These are phyloP conservation scores for Oscheius sp. DNA, from an alignment of 2,888 invertebrate species.

Conservation along the genomic window DNA sequence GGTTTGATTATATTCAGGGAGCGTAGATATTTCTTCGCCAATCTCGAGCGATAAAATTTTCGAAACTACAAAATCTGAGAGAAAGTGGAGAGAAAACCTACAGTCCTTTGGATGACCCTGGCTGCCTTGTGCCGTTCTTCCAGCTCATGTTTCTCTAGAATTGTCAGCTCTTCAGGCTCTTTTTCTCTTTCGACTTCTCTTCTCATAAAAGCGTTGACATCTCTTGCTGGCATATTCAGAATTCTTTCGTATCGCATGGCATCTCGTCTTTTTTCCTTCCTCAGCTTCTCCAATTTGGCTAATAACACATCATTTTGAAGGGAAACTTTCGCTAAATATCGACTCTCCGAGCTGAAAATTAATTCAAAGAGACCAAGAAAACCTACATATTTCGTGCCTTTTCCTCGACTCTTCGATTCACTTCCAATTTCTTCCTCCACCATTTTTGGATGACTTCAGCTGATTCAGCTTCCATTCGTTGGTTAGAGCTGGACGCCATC, in stretches of 20 bases:
- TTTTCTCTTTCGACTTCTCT: not conserved
- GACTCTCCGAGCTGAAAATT: not conserved
- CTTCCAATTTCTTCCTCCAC: constrained; percentile 25
- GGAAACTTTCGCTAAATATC: not conserved
- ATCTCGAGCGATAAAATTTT: not conserved
- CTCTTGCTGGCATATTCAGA: constrained; percentile 24
- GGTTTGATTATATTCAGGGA: constrained; percentile 6
- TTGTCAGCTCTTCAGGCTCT: not conserved
- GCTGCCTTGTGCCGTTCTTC: constrained; percentile 17
- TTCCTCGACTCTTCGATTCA: not conserved
- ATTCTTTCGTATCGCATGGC: constrained; percentile 17
- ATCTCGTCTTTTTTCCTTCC: constrained; percentile 13
- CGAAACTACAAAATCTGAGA: constrained; percentile 17
- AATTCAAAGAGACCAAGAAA: not conserved
- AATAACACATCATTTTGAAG: constrained; percentile 10
- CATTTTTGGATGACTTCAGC: constrained; percentile 18
- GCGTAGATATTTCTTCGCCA: not conserved
- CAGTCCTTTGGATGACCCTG: constrained; percentile 17
- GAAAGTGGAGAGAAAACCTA: not conserved
- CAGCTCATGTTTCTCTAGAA: not conserved
- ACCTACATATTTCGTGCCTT: constrained; percentile 17
- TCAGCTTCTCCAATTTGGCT: constrained; percentile 1
- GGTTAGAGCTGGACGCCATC: not conserved
- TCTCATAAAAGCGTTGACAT: constrained; percentile 17
- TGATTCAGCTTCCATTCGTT: not conserved